Evolutionary conservation across 2,797 vertebrate genomes (phyloP), one percentile per base, ranked within the genome.

Genomic region (Miichthys miiuy): DNA sequence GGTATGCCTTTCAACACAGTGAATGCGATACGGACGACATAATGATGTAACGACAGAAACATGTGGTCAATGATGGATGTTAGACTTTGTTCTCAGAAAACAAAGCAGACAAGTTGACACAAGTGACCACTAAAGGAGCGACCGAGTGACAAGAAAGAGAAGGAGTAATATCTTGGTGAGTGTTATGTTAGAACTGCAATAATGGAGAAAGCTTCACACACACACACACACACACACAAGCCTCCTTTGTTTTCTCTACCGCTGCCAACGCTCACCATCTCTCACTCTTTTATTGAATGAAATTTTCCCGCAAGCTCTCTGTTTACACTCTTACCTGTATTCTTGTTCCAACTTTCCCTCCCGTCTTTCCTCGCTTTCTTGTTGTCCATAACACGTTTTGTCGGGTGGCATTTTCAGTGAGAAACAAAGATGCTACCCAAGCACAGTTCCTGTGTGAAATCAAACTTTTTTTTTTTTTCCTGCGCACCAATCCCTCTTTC

Each of bases 51-150:
- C 27, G 20, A 5, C 50, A 65, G 64, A 79, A 70, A 69, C 57
- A 25, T 38, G 23, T 7, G 54, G 70, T 69, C 64, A 66, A 9
- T 57, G 41, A 64, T 66, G 56, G 42, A 76, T 65, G 9, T 4
- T 14, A 41, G 64, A 66, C 86, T 85, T 87, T 86, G 74, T 87
- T 85, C 67, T 75, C 1, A 0, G 56, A 60, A 75, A 81, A 81
- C 48, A 62, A 82, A 77, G 75, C 42, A 20, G 55, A 8, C 41
- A 1, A 66, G 56, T 60, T 65, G 70, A 78, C 69, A 72, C 20
- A 14, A 73, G 78, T 76, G 78, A 51, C 82, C 82, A 21, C 8
- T 25, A 71, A 74, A 47, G 55, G 30, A 25, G 42, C 60, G 64
- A n/a, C 17, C 46, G 16, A 72, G 57, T 5, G 54, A 72, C 67